A percentile compares a stretch with the other conserved stretches of the same genome.
Evolutionary conservation across 2,888 invertebrate genomes (phyloP).

Genomic region (Parascotia fuliginaria): DNA sequence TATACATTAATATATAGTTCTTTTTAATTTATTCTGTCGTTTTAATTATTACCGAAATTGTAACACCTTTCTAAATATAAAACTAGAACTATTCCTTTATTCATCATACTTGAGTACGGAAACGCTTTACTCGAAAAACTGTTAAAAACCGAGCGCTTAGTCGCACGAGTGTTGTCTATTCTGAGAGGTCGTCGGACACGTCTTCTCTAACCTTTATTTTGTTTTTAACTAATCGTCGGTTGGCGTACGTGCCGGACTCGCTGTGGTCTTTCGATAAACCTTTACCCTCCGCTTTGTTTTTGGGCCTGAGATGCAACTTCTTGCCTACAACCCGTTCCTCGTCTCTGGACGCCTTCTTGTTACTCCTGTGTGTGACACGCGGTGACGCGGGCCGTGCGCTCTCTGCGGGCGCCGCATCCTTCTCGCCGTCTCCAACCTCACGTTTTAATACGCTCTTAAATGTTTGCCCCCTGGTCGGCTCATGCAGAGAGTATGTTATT

Average conservation of each 20-base stretch:
- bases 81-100: neutral
- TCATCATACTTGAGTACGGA: too few relatives aligned
- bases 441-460: constrained; percentile 78
- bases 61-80: neutral
- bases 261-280: constrained; percentile 66
- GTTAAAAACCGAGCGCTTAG: constrained; percentile 21
- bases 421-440: constrained; percentile 54
- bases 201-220: constrained; percentile 74
- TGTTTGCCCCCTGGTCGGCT: constrained; percentile 76
- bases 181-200: constrained; percentile 72
- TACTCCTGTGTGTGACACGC: constrained; percentile 44
- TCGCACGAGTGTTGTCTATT: constrained; percentile 39
- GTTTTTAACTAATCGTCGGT: constrained; percentile 58
- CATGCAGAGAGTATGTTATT: constrained; percentile 78
- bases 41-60: constrained; percentile 25
- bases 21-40: constrained; percentile 40
- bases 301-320: constrained; percentile 55
- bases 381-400: constrained; percentile 13
- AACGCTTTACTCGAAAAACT: too few relatives aligned
- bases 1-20: constrained; percentile 46
- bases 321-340: constrained; percentile 49
- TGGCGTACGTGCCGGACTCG: constrained; percentile 60
- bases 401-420: constrained; percentile 44
- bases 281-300: constrained; percentile 66
- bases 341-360: constrained; percentile 47